A percentile compares a stretch with the other conserved stretches of the same genome.
Conservation (phyloP, 1,140 invertebrate species). For the Drosophila tristis region DNA sequence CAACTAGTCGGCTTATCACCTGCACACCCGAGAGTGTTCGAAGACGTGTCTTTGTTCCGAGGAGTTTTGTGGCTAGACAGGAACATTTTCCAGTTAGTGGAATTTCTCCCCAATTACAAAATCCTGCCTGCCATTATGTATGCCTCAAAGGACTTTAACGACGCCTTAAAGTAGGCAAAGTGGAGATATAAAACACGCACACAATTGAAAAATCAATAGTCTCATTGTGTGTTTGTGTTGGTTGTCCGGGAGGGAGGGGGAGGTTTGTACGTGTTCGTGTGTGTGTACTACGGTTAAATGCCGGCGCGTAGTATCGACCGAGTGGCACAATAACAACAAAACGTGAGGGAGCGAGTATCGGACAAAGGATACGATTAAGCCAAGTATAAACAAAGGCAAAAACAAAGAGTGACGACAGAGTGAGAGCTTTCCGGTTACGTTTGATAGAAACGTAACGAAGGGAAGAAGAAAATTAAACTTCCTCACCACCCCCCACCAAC, state of each 20-base stretch:
- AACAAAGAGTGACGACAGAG: conserved; percentile 15
- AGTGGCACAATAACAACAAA: conserved; percentile 56
- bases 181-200: conserved; percentile 39
- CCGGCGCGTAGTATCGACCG: conserved; percentile 62
- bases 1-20: too few species aligned
- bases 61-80: too few species aligned
- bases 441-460: conserved; percentile 7
- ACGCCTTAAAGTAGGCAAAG: conserved; percentile 69
- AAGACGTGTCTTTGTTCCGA: too few species aligned
- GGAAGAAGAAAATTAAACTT: conserved; percentile 13
- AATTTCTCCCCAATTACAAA: too few species aligned
- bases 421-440: background rate
- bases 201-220: conserved; percentile 77
- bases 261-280: conserved; percentile 35
- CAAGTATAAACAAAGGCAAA: conserved; percentile 51
- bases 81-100: too few species aligned
- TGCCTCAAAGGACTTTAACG: conserved; percentile 12
- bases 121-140: background rate
- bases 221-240: conserved; percentile 8
- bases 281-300: conserved; percentile 35
- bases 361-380: conserved; percentile 12
- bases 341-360: conserved; percentile 8
- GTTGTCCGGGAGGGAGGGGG: too few species aligned
- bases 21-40: too few species aligned
- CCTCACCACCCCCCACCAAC: background rate